A percentile compares a stretch with the other conserved stretches of the same genome.
Conservation (phyloP, 2,888 invertebrate species). For the Myopa testacea region DNA sequence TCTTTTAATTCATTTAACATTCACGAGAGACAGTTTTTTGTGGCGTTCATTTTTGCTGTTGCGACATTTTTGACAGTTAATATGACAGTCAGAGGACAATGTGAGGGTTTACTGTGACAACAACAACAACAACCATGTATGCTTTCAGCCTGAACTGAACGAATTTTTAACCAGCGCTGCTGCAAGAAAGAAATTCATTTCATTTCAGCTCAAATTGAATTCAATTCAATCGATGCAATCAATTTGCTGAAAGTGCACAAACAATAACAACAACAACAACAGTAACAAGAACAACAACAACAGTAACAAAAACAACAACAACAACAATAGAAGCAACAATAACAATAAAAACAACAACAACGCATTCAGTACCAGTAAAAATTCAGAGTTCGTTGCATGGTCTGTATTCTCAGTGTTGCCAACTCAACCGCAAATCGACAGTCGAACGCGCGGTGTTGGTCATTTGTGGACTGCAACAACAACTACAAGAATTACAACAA, state of each 20-base stretch:
- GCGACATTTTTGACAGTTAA: conserved; percentile 36
- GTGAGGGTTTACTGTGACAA: not conserved
- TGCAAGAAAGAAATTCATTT: not conserved
- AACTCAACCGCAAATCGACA: conserved; percentile 22
- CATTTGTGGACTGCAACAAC: conserved; percentile 11
- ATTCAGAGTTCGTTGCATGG: not conserved
- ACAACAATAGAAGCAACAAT: not conserved
- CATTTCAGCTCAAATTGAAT: conserved; percentile 26
- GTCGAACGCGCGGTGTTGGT: conserved; percentile 28
- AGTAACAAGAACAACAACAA: not conserved
- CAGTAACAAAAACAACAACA: not conserved
- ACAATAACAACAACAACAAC: not conserved
- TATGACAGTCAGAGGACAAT: conserved; percentile 31
- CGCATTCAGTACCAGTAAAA: not conserved
- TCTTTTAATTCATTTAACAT: not conserved
- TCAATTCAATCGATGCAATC: conserved; percentile 38
- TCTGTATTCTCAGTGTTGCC: conserved; percentile 21
- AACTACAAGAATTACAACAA: not conserved
- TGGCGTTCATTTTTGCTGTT: not conserved
- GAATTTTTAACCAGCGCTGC: conserved; percentile 30
- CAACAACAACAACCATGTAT: not conserved
- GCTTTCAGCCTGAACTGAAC: not conserved
- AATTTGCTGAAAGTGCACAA: conserved; percentile 25
- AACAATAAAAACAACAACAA: not conserved
- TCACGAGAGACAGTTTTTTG: not conserved